Conservation (phyloP, 2,797 vertebrate genomes). For the Sciaenops ocellatus region DNA sequence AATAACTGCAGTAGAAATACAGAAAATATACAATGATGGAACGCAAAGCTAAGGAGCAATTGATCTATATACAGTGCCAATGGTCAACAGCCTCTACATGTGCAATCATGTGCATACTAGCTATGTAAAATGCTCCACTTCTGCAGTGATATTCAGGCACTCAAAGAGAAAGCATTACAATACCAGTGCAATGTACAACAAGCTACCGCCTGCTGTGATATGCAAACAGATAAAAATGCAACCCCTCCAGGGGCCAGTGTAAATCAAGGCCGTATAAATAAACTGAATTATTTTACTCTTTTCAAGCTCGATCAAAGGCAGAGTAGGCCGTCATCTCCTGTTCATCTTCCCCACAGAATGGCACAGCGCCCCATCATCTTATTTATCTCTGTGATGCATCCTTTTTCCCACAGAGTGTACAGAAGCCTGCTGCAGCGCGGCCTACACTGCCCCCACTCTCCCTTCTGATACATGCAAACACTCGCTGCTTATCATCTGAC, state of each 20-base stretch:
- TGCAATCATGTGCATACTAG: slow-evolving; percentile 1
- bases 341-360: slow-evolving; percentile 41
- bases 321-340: slow-evolving; percentile 20
- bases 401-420: slow-evolving; percentile 39
- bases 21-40: background rate
- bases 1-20: background rate
- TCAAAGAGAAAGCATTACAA: slow-evolving; percentile 5
- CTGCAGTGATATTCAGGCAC: background rate
- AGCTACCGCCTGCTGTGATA: slow-evolving; percentile 23
- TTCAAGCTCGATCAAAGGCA: slow-evolving; percentile 54
- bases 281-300: slow-evolving; percentile 33
- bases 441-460: slow-evolving; percentile 5
- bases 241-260: slow-evolving; percentile 25
- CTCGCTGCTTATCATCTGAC: slow-evolving; percentile 40
- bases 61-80: background rate
- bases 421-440: slow-evolving; percentile 6
- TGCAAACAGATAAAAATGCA: slow-evolving; percentile 36
- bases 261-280: slow-evolving; percentile 38
- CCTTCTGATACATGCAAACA: slow-evolving; percentile 12
- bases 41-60: background rate
- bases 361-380: slow-evolving; percentile 40
- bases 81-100: slow-evolving; percentile 1
- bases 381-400: slow-evolving; percentile 50
- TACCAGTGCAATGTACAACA: slow-evolving; percentile 16
- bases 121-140: background rate